Evolutionary conservation across 2,797 vertebrate species (phyloP), one percentile per base, ranked within the genome.

Genomic region (Novumbra hubbsi): DNA sequence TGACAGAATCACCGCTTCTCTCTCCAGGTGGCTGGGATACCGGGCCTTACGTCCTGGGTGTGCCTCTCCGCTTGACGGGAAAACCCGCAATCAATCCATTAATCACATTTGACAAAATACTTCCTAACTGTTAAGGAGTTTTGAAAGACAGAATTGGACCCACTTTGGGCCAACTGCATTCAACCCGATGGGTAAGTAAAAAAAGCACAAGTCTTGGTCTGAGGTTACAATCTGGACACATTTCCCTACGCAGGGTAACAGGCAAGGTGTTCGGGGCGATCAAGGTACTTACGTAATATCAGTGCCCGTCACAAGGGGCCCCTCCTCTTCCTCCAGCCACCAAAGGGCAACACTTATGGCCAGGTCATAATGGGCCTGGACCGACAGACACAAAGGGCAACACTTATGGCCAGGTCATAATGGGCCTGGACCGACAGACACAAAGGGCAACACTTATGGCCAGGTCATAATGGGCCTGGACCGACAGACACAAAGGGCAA

Each of bases 1-100:
- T 4, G 96, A 97, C 78, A 98, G 89, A 88, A 96, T 96, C 94
- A 96, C 94, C 2, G 96, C 95, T 89, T 97, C 91, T 75, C 94
- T 89, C 73, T 97, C 94, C 71, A 68, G 86, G 6, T 32, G 80
- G 63, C 91, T 92, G 4, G 91, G 93, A 78, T 95, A 94, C 17
- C 19, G 57, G 9, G 82, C 71, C 48, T 24, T 60, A 60, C 28
- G 41, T 41, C 81, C 80, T 66, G 0, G 72, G 71, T 78, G 65
- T 60, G 72, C 73, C 1, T 68, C 68, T 77, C 83, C 83, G 28
- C 92, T 93, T 41, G 1, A 79, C 66, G 71, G 21, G 90, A 65
- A 78, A 28, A 77, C 50, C 70, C 14, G 41, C 41, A 24, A 60
- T 24, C 55, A 60, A 60, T 60, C 21, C 9, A 24, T 2, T 45